These are phyloP conservation scores for Anoncus sp. DNA, from an alignment of 2,888 invertebrate genomes.

Conservation along the genomic window DNA sequence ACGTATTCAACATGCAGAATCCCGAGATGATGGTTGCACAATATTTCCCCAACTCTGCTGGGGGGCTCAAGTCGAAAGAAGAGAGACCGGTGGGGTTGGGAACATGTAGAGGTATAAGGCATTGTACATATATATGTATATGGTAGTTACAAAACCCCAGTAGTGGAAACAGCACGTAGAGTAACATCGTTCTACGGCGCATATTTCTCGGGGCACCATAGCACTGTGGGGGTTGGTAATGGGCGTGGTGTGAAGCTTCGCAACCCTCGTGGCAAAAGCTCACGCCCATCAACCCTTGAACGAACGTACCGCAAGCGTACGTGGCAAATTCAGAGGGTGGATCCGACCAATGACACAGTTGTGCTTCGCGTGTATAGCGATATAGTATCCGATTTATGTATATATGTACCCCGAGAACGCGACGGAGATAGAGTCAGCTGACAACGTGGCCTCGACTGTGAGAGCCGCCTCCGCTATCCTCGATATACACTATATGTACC, in stretches of 20 bases:
- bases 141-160: slow-evolving; percentile 14
- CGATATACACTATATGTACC: too few species aligned
- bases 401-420: slow-evolving; percentile 21
- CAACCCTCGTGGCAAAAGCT: slow-evolving; percentile 61
- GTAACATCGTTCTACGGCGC: slow-evolving; percentile 35
- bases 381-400: slow-evolving; percentile 6
- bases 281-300: slow-evolving; percentile 71
- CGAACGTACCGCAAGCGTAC: slow-evolving; percentile 60
- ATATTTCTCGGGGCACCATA: slow-evolving; percentile 25
- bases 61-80: slow-evolving; percentile 21
- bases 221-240: slow-evolving; percentile 59
- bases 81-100: slow-evolving; percentile 7
- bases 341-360: slow-evolving; percentile 80
- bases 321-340: slow-evolving; percentile 74
- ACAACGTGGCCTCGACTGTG: slow-evolving; percentile 78
- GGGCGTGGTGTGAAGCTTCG: slow-evolving; percentile 65
- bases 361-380: slow-evolving; percentile 58
- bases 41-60: slow-evolving; percentile 26
- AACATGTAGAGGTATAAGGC: background rate
- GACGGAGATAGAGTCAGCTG: slow-evolving; percentile 72
- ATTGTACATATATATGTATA: background rate
- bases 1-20: slow-evolving; percentile 6
- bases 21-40: slow-evolving; percentile 11
- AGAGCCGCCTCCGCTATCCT: slow-evolving; percentile 74
- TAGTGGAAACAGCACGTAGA: slow-evolving; percentile 11